Evolutionary conservation across 2,113 vertebrate genomes (phyloP).

Genomic region (Pterocles gutturalis): DNA sequence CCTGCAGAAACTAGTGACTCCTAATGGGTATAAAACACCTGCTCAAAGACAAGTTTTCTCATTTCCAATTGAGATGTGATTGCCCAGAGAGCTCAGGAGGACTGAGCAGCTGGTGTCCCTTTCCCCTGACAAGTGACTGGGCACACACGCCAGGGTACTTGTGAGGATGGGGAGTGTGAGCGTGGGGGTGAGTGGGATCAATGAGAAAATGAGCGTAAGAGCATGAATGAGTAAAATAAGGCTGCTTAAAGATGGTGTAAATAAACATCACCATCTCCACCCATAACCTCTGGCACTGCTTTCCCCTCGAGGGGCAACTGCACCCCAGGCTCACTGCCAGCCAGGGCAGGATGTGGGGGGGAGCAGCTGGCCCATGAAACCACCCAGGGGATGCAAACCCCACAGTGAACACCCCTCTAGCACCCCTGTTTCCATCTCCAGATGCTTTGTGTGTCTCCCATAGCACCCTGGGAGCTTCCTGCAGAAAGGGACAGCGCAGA

Average conservation of each 20-base stretch:
- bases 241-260: neutral
- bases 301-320: neutral
- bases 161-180: neutral
- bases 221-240: neutral
- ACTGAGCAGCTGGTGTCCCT: neutral
- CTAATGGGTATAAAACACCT: neutral
- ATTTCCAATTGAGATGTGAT: neutral
- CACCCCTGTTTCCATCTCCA: neutral
- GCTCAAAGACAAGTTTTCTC: neutral
- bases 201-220: neutral
- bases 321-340: neutral
- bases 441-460: rapidly evolving
- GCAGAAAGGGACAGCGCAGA: rapidly evolving
- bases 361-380: neutral
- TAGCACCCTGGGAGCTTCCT: neutral
- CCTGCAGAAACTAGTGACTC: neutral
- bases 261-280: neutral
- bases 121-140: neutral
- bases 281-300: neutral
- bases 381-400: neutral
- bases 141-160: rapidly evolving
- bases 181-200: neutral
- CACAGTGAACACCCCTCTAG: neutral
- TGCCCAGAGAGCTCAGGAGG: neutral
- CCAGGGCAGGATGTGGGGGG: neutral